These are phyloP conservation scores for Myripristis murdjan DNA, from an alignment of 2,797 vertebrate species.

Conservation along the genomic window DNA sequence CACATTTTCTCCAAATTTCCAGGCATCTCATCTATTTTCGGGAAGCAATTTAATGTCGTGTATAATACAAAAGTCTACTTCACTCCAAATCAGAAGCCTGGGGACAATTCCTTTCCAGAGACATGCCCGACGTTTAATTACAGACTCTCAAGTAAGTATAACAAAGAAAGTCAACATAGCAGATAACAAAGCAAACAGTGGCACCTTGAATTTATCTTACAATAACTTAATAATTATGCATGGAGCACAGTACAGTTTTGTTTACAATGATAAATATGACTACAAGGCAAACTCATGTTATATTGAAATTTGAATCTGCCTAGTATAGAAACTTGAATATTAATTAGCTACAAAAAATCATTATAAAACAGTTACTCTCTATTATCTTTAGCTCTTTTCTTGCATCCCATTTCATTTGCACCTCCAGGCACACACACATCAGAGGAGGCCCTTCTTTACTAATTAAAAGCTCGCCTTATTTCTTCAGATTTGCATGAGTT, in stretches of 20 bases:
- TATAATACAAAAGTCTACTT: no score
- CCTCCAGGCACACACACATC: conserved; percentile 75
- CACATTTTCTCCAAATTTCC: background rate
- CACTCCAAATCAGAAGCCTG: background rate
- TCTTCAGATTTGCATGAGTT: conserved; percentile 74
- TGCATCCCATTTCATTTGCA: conserved; percentile 62
- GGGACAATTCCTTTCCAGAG: background rate
- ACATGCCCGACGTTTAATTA: no score
- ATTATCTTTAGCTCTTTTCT: conserved; percentile 52
- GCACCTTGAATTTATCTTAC: conserved; percentile 11
- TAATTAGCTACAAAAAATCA: conserved; percentile 70
- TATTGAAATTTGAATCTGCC: conserved; percentile 66
- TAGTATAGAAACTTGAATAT: conserved; percentile 72
- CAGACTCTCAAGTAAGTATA: conserved; percentile 2
- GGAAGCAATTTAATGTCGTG: background rate
- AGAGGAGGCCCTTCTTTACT: conserved; percentile 66
- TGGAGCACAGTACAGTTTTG: conserved; percentile 53
- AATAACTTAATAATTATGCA: conserved; percentile 53
- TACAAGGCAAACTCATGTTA: conserved; percentile 68
- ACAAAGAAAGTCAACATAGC: background rate
- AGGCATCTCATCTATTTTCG: background rate
- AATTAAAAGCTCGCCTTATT: conserved; percentile 78
- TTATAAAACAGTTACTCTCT: conserved; percentile 65
- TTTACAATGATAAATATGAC: conserved; percentile 79
- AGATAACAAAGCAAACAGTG: background rate